Base-by-base conservation (phyloP, 1,140 invertebrate genomes). In the Cydia fagiglandana region DNA sequence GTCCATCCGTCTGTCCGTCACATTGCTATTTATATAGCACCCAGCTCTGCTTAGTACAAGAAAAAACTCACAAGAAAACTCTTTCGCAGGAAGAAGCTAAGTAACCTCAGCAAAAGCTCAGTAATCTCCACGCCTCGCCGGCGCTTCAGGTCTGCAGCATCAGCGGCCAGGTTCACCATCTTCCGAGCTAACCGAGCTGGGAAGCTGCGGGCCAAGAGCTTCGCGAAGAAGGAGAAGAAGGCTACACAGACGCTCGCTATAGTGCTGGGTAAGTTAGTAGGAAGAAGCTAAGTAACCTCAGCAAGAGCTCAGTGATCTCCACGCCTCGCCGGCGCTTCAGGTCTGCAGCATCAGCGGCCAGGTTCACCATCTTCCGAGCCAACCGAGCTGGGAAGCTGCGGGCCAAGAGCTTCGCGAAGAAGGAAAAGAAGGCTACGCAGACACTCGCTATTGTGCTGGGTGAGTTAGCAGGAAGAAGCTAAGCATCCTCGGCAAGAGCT, bases 241-340 rank as follows among this genome's bases (percentile, higher is more conserved):
- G 99, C 99, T 6, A 99, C 99, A 7, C 99, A 99, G 94, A 99
- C 99, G 15, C 93, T 99, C 34, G 99, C 99, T 76, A 99, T 99
- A 89, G 99, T 99, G 77, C 94, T 99, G 24, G 24, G 24, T 24
- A 24, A 24, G 24, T n/a, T n/a, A n/a, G n/a, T n/a, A 92, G 91
- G 73, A 92, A 91, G 78, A 91, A 91, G 76, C 78, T 92, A 0
- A 90, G 89, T 70, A 83, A 90, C 3, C 47, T 91, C 9, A 86
- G 91, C 85, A 91, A 83, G 77, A 91, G 78, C 53, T 86, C 89
- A 0, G 73, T 89, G 15, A 91, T 91, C 13, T 86, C 87, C 0
- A 92, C 91, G 1, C 91, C 91, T 6, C 83, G 91, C 4, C 82
- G 89, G 15, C 79, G 91, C 50, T 92, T 92, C 81, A 82, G 89